Percentiles rank a stretch among this genome's conserved stretches.
Conservation (phyloP, 2,797 vertebrate genomes). For the Myotis daubentonii region DNA sequence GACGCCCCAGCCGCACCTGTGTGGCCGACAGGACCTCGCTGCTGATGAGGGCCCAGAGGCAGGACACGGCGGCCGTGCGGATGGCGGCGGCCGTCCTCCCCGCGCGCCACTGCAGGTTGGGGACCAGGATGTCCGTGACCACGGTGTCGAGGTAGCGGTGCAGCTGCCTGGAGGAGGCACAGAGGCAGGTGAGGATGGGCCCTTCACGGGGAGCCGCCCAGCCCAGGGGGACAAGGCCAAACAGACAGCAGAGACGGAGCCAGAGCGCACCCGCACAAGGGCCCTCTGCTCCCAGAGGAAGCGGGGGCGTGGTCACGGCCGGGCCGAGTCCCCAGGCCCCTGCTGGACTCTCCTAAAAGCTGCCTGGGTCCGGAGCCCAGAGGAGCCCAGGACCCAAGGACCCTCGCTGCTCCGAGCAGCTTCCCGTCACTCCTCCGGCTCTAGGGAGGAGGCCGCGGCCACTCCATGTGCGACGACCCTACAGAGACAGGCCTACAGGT, state of each 20-base stretch:
- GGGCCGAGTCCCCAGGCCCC: not conserved
- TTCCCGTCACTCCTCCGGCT: not conserved
- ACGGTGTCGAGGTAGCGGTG: constrained; percentile 88
- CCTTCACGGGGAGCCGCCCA: too few relatives aligned
- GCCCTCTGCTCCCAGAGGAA: not conserved
- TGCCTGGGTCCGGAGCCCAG: not conserved
- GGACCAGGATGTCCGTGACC: constrained; percentile 90
- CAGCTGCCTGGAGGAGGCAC: constrained; percentile 88
- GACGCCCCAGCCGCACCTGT: constrained; percentile 87
- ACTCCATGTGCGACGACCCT: not conserved
- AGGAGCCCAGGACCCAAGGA: not conserved
- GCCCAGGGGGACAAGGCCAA: not conserved
- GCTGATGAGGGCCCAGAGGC: constrained; percentile 92
- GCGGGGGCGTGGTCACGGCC: not conserved
- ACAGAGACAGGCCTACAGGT: not conserved
- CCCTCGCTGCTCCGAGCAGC: not conserved
- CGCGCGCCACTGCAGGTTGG: constrained; percentile 95
- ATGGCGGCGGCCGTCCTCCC: constrained; percentile 93
- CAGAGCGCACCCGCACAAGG: rapidly evolving
- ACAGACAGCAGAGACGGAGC: not conserved
- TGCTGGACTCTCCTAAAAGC: not conserved
- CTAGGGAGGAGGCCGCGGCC: not conserved
- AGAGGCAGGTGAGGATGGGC: constrained; percentile 54
- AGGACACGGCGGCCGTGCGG: constrained; percentile 92
- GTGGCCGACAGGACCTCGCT: constrained; percentile 87